Percentiles rank a stretch among this genome's conserved stretches.
Evolutionary conservation across 2,888 invertebrate genomes (phyloP).

Genomic region (Biston betularia): DNA sequence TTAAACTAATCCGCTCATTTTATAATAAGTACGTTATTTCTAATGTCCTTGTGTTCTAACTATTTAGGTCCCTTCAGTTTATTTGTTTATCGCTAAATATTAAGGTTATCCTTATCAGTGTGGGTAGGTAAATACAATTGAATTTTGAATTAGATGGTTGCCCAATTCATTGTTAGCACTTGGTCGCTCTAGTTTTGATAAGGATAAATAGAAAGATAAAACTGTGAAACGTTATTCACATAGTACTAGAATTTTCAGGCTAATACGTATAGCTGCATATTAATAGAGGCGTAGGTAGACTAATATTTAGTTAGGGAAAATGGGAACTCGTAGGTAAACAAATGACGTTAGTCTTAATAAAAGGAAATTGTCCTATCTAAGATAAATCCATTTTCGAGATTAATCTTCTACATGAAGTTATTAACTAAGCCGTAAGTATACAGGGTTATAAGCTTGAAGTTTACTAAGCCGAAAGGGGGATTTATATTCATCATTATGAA

Average conservation of each 20-base stretch:
- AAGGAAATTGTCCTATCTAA: no score
- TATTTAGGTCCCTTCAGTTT: background rate
- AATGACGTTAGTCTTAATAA: no score
- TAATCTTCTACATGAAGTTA: no score
- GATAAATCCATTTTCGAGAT: no score
- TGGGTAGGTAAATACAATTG: conserved; percentile 52
- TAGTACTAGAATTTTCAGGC: background rate
- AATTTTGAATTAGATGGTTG: conserved; percentile 60
- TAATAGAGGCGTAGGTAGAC: no score
- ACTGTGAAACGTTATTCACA: conserved; percentile 23
- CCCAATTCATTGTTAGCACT: conserved; percentile 59
- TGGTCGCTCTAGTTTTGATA: conserved; percentile 66
- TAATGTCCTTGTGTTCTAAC: background rate
- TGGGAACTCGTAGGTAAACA: no score
- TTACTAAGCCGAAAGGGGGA: no score
- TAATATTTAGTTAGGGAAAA: no score
- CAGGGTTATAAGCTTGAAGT: no score
- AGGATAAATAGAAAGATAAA: conserved; percentile 42
- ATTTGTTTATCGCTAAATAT: conserved; percentile 28
- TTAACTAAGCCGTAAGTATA: no score
- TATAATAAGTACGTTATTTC: background rate
- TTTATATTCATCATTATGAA: no score
- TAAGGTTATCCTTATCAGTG: conserved; percentile 42
- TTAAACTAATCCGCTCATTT: background rate
- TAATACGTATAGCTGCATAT: background rate